phyloP scores from a whole-genome alignment of 2,113 vertebrate genomes.

The Tetrao urogallus region DNA sequence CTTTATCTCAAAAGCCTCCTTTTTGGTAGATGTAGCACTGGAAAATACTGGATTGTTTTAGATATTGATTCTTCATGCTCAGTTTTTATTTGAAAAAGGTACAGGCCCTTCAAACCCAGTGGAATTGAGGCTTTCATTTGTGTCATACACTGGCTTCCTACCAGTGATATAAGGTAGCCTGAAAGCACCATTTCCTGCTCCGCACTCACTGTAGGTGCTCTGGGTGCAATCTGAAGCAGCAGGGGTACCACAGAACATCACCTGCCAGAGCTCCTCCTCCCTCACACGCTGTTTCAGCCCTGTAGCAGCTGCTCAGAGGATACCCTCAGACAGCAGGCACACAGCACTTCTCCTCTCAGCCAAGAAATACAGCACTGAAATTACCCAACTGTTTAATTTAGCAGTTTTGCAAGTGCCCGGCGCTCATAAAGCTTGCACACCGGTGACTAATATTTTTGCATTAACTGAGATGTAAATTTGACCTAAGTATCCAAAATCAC shows the following conservation, averaged over 20 bases:
- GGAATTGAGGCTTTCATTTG: not conserved
- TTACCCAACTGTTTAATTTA: not conserved
- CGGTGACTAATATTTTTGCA: accelerated
- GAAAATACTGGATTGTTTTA: not conserved
- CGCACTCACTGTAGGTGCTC: not conserved
- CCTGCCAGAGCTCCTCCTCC: not conserved
- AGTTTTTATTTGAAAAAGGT: not conserved
- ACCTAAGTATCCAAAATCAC: not conserved
- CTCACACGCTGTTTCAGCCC: not conserved
- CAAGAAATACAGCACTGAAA: not conserved
- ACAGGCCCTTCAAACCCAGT: not conserved
- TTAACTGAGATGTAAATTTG: accelerated
- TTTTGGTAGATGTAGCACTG: not conserved
- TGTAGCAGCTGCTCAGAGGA: not conserved
- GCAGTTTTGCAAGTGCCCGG: not conserved
- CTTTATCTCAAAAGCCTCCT: not conserved
- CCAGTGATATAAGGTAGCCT: not conserved
- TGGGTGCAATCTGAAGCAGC: not conserved
- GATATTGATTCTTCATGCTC: not conserved
- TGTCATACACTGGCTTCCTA: not conserved
- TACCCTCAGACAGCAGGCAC: not conserved
- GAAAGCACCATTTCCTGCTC: not conserved
- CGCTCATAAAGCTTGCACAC: not conserved
- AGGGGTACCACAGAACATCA: not conserved
- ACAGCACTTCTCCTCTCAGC: not conserved